A percentile compares a stretch with the other conserved stretches of the same genome.
These are phyloP conservation scores for Rhea pennata DNA, from an alignment of 2,113 vertebrate genomes.

Conservation along the genomic window DNA sequence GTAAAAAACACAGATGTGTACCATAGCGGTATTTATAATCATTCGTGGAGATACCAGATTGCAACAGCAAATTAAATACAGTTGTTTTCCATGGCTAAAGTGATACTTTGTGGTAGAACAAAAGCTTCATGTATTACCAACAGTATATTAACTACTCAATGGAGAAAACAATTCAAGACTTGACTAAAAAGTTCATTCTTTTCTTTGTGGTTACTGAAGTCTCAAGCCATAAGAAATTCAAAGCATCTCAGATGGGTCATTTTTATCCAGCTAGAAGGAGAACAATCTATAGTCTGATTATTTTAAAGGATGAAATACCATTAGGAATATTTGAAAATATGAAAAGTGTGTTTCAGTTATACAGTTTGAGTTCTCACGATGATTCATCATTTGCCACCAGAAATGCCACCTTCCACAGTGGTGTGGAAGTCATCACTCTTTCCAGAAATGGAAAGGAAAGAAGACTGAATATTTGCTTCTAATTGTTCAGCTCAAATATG, in stretches of 20 bases:
- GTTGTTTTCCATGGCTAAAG: slow-evolving; percentile 26
- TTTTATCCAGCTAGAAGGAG: not conserved
- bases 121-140: not conserved
- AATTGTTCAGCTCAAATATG: not conserved
- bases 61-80: not conserved
- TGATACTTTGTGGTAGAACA: not conserved
- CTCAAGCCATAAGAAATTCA: not conserved
- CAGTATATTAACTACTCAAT: not conserved
- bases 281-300: not conserved
- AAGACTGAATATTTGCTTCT: not conserved
- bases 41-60: not conserved
- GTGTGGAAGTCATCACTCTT: not conserved
- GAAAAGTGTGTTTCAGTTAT: not conserved
- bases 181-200: not conserved
- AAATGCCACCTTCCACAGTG: not conserved
- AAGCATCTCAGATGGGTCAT: not conserved
- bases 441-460: accelerated
- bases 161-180: not conserved
- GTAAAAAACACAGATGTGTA: not conserved
- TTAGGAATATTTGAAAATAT: not conserved
- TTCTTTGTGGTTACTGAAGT: not conserved
- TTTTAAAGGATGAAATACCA: not conserved
- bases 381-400: not conserved
- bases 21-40: not conserved
- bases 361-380: not conserved